Conservation (phyloP, 2,797 vertebrate genomes). For the Syngnathus rostellatus region DNA sequence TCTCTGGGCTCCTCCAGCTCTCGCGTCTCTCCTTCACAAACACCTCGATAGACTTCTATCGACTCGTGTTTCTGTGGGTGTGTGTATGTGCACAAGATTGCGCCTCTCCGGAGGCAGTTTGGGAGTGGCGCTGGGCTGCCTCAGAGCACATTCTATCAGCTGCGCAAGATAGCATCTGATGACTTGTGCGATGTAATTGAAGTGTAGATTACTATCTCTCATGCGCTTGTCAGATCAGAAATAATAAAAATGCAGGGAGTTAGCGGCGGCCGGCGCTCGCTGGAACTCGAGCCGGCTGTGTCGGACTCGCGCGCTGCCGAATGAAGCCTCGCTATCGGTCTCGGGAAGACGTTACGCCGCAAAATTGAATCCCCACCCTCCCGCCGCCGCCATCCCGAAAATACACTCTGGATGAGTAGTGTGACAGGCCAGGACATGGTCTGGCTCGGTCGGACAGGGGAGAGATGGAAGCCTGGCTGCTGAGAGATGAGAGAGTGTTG, state of each 20-base stretch:
- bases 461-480: slow-evolving; percentile 33
- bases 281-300: slow-evolving; percentile 42
- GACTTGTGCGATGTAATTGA: slow-evolving; percentile 68
- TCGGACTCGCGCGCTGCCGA: slow-evolving; percentile 31
- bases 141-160: slow-evolving; percentile 67
- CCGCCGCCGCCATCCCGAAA: slow-evolving; percentile 22
- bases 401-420: slow-evolving; percentile 35
- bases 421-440: slow-evolving; percentile 56
- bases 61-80: background rate
- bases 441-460: slow-evolving; percentile 38
- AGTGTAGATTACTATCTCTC: slow-evolving; percentile 71
- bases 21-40: slow-evolving; percentile 20
- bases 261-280: slow-evolving; percentile 20
- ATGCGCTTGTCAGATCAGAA: slow-evolving; percentile 66
- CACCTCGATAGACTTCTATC: slow-evolving; percentile 10
- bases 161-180: slow-evolving; percentile 69
- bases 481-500: slow-evolving; percentile 48
- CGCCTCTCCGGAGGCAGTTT: slow-evolving; percentile 60
- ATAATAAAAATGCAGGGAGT: slow-evolving; percentile 59
- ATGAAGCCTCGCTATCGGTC: slow-evolving; percentile 42
- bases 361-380: slow-evolving; percentile 38
- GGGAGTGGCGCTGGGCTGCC: slow-evolving; percentile 60
- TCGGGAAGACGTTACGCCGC: slow-evolving; percentile 43
- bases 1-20: slow-evolving; percentile 40
- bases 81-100: slow-evolving; percentile 37